phyloP scores from a whole-genome alignment of 1,140 invertebrate genomes.

The Scaptomyza graminum region DNA sequence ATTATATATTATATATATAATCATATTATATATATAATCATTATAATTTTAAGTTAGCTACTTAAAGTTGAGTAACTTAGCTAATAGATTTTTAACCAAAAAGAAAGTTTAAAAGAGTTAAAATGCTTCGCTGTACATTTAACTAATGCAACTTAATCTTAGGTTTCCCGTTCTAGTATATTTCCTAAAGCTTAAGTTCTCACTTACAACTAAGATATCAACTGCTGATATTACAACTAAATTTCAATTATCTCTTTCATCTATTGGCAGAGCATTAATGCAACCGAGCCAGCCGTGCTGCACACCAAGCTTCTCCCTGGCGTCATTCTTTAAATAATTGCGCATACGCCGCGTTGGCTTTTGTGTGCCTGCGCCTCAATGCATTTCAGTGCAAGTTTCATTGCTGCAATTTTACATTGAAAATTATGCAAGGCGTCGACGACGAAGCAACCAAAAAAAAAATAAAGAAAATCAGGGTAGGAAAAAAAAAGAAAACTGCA shows the following conservation, averaged over 20 bases:
- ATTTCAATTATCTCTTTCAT: conserved; percentile 19
- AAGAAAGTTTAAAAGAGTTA: not conserved
- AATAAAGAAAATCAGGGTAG: not conserved
- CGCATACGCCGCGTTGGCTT: conserved; percentile 77
- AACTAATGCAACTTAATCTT: not conserved
- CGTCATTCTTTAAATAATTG: conserved; percentile 69
- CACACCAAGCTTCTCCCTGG: not conserved
- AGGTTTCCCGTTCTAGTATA: not conserved
- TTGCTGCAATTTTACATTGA: conserved; percentile 74
- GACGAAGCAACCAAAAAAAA: conserved; percentile 33
- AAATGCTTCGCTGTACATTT: not conserved
- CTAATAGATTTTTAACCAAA: not conserved
- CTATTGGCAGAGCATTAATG: conserved; percentile 38
- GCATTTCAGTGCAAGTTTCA: conserved; percentile 70
- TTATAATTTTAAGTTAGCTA: no score
- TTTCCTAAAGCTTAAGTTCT: not conserved
- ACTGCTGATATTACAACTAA: not conserved
- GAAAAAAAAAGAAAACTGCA: conserved; percentile 29
- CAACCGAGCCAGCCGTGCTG: not conserved
- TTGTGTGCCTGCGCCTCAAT: conserved; percentile 67
- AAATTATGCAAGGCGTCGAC: conserved; percentile 66
- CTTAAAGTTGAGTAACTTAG: not conserved
- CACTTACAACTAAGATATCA: not conserved
- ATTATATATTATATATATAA: no score
- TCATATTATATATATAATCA: no score